Base-by-base conservation (phyloP, 2,797 vertebrate genomes). In the Hemibagrus guttatus region DNA sequence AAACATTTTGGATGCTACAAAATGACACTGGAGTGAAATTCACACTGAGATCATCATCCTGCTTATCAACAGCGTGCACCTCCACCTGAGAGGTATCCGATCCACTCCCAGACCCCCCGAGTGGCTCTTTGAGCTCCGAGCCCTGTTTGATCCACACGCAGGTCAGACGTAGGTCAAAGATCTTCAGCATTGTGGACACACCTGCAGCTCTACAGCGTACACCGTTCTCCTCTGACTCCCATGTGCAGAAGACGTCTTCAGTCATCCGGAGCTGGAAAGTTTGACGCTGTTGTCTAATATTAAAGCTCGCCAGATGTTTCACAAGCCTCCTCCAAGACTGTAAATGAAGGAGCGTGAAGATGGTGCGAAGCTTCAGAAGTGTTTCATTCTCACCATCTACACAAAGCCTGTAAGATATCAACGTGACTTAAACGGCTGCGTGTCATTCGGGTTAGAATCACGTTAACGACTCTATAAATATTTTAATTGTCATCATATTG, bases 121-220 rank as follows among this genome's bases (percentile, higher is more conserved):
- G 58, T 2, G 39, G 19, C 58, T 35, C 76, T 71, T 49, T 63
- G 76, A 68, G 64, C 76, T 80, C 56, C 63, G 17, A 54, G 85
- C 42, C 61, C 39, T 61, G 35, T 85, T 23, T 64, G n/a, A 74
- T 85, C 87, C 75, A 84, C 64, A 79, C 52, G 74, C 75, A 82
- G 84, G 85, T 88, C 82, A 87, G 59, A 88, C 85, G 72, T 83
- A 84, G 86, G 84, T 68, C 85, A 89, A 17, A 83, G 81, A 39
- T 68, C 76, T 78, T 52, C 49, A 58, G 31, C 42, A 39, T 31
- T 46, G 31, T 19, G 26, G 49, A 61, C 16, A 63, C 35, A 84
- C 63, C 84, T 80, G 31, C 58, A 35, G 46, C 35, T 74, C 13
- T 66, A 52, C 28, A 21, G 26, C 64, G 9, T 3, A 52, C 16